Conservation (phyloP, 2,888 invertebrate genomes). For the Eristalis arbustorum region DNA sequence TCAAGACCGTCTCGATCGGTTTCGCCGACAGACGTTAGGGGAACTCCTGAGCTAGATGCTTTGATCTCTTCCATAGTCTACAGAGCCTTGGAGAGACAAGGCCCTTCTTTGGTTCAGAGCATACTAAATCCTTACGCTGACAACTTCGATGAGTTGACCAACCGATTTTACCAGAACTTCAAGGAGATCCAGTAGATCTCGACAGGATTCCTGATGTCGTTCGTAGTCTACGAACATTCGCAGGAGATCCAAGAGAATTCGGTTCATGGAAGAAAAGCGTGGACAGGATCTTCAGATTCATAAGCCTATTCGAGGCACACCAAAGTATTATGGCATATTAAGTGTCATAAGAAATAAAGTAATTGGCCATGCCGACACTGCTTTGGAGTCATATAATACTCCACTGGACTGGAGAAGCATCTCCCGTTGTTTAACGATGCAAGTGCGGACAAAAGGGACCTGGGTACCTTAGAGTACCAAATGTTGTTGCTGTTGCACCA, state of each 20-base stretch:
- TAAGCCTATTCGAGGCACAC: neutral
- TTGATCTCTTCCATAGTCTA: slow-evolving; percentile 1
- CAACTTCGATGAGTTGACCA: neutral
- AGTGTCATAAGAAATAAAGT: neutral
- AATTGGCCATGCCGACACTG: slow-evolving; percentile 44
- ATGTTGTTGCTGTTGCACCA: neutral
- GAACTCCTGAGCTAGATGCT: slow-evolving; percentile 7
- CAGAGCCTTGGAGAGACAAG: neutral
- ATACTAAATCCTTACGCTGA: neutral
- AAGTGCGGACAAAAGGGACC: neutral
- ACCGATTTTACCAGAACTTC: neutral
- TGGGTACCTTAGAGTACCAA: neutral
- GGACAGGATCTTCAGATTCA: neutral
- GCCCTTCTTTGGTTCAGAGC: neutral
- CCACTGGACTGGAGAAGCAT: neutral
- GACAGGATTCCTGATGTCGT: neutral
- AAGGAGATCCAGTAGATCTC: neutral
- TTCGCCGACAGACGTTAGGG: neutral
- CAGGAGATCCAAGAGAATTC: neutral
- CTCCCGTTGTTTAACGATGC: neutral
- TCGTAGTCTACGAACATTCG: neutral
- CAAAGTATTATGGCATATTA: neutral
- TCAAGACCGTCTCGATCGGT: neutral
- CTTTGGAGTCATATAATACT: slow-evolving; percentile 63
- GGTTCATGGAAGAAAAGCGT: slow-evolving; percentile 6